Conservation (phyloP, 2,888 invertebrate species). For the Anoplius nigerrimus region DNA sequence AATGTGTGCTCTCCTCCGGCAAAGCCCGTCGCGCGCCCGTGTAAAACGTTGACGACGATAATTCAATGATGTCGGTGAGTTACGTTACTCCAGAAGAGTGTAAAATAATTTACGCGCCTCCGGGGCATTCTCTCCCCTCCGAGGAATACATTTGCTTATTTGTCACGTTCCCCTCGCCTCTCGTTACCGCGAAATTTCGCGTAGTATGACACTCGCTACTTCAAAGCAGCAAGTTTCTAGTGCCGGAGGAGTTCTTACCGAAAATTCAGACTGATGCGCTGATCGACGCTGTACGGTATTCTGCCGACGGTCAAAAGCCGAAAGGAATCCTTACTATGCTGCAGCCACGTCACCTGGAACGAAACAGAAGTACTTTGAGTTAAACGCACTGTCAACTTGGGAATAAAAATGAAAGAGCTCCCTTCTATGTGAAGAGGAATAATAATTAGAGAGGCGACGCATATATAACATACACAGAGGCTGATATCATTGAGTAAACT, state of each 20-base stretch:
- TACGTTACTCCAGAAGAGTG: neutral
- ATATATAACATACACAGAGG: no score
- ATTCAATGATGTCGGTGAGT: conserved; percentile 18
- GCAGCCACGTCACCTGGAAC: conserved; percentile 80
- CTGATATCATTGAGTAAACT: no score
- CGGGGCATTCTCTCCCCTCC: neutral
- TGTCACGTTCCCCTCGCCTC: neutral
- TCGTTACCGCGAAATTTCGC: neutral
- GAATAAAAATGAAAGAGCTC: neutral
- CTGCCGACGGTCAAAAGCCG: conserved; percentile 79
- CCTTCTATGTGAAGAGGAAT: no score
- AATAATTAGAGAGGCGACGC: no score
- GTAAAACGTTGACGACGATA: conserved; percentile 23
- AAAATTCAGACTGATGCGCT: conserved; percentile 78
- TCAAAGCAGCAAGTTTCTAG: no score
- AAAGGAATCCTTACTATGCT: conserved; percentile 78
- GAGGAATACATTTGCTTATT: neutral
- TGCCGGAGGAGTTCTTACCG: conserved; percentile 69
- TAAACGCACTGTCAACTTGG: no score
- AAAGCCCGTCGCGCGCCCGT: neutral
- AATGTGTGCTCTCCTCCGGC: neutral
- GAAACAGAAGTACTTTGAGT: no score
- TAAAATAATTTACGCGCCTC: conserved; percentile 1
- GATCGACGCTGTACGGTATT: conserved; percentile 78
- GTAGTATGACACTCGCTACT: neutral